A percentile compares a stretch with the other conserved stretches of the same genome.
phyloP scores from a whole-genome alignment of 2,113 vertebrate species.

The Oreochromis niloticus region DNA sequence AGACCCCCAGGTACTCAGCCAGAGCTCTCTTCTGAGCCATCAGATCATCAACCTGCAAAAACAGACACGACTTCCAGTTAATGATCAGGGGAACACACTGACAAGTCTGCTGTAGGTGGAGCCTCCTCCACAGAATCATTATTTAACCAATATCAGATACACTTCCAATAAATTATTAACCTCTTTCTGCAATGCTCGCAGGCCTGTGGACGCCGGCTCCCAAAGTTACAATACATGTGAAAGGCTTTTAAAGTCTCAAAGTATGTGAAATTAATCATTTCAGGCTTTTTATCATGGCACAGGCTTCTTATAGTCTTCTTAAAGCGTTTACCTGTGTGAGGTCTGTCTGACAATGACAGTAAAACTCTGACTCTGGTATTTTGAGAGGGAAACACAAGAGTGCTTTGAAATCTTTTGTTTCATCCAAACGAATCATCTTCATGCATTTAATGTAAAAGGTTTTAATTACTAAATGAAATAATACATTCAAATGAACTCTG shows the following conservation, averaged over 20 bases:
- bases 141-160: background rate
- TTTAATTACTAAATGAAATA: background rate
- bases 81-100: background rate
- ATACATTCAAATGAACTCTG: background rate
- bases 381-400: background rate
- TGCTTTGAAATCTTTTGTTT: background rate
- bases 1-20: constrained; percentile 28
- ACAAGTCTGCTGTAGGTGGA: background rate
- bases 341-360: background rate
- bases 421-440: background rate
- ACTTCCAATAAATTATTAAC: background rate
- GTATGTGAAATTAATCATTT: background rate
- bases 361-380: background rate
- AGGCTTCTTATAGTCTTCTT: background rate
- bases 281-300: background rate
- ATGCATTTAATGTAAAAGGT: background rate
- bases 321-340: background rate
- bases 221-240: background rate
- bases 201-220: background rate
- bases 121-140: background rate
- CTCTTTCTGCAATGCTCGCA: background rate
- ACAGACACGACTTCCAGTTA: background rate
- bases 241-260: background rate
- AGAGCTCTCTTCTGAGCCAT: constrained; percentile 28
- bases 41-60: constrained; percentile 31